These are phyloP conservation scores for Aphis gossypii DNA, from an alignment of 1,140 invertebrate species.

Conservation along the genomic window DNA sequence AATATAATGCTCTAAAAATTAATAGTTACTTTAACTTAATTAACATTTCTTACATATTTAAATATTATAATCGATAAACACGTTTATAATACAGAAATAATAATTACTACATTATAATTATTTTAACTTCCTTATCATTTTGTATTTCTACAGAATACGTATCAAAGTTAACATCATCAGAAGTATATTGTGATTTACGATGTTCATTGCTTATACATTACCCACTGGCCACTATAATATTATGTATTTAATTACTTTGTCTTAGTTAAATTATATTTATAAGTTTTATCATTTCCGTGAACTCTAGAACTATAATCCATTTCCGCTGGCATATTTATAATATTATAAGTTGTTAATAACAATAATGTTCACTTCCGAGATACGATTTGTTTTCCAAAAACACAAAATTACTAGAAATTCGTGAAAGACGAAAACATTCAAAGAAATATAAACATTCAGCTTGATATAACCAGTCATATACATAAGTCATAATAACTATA, in stretches of 20 bases:
- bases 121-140: not conserved
- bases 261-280: conserved; percentile 20
- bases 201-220: not conserved
- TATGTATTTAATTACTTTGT: not conserved
- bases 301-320: not conserved
- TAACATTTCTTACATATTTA: not conserved
- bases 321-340: not conserved
- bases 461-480: not conserved
- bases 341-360: not conserved
- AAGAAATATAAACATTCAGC: not conserved
- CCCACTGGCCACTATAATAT: not conserved
- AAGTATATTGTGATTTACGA: not conserved
- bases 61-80: not conserved
- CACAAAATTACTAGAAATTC: not conserved
- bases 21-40: not conserved
- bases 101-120: not conserved
- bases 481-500: not conserved
- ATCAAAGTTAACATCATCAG: not conserved
- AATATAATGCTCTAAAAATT: not conserved
- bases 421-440: not conserved
- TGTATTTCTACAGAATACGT: not conserved
- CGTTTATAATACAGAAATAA: not conserved
- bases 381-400: not conserved
- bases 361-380: not conserved
- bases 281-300: not conserved